A percentile compares a stretch with the other conserved stretches of the same genome.
These are phyloP conservation scores for Drosophila pallidifrons DNA, from an alignment of 1,140 invertebrate genomes.

Conservation along the genomic window DNA sequence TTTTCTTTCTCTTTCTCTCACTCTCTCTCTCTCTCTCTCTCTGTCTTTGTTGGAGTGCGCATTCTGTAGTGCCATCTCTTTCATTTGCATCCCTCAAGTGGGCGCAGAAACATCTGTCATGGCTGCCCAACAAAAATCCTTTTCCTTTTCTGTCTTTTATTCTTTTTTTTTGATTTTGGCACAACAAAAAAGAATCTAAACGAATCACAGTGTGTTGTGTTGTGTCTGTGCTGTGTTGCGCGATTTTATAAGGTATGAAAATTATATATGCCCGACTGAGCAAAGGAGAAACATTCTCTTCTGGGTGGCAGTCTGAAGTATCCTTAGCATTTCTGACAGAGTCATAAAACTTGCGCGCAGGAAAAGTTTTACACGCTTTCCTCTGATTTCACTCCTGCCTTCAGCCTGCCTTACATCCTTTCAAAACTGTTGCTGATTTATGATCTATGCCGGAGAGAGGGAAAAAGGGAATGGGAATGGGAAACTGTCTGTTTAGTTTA, in stretches of 20 bases:
- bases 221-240: constrained; percentile 17
- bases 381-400: constrained; percentile 26
- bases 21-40: background rate
- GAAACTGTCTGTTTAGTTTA: constrained; percentile 65
- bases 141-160: constrained; percentile 12
- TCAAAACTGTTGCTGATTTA: constrained; percentile 76
- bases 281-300: constrained; percentile 4
- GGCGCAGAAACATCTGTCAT: constrained; percentile 34
- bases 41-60: background rate
- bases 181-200: constrained; percentile 18
- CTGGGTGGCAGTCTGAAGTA: constrained; percentile 18
- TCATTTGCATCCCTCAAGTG: constrained; percentile 34
- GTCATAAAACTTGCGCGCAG: constrained; percentile 39
- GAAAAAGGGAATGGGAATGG: background rate
- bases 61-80: background rate
- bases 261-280: constrained; percentile 54
- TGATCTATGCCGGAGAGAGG: constrained; percentile 30
- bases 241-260: constrained; percentile 68
- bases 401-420: constrained; percentile 55
- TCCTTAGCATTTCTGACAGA: constrained; percentile 25
- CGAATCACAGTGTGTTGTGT: background rate
- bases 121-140: constrained; percentile 23
- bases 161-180: constrained; percentile 8
- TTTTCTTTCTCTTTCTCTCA: background rate
- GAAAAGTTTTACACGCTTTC: constrained; percentile 13